Percentiles rank a stretch among this genome's conserved stretches.
These are phyloP conservation scores for Orchestes rusci DNA, from an alignment of 2,888 invertebrate species.

Conservation along the genomic window DNA sequence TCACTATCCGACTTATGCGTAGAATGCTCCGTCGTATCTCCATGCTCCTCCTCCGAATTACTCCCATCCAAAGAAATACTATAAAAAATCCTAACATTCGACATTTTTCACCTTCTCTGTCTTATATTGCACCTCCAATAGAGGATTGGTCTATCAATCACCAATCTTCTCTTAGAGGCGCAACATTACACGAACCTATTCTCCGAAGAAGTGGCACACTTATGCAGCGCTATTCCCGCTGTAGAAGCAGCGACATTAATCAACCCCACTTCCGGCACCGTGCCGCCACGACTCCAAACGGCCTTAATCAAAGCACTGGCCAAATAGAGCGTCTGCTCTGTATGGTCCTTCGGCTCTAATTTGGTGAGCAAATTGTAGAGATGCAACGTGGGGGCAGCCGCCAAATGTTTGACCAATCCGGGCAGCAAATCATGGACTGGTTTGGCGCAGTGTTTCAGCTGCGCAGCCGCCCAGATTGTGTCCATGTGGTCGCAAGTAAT, in stretches of 20 bases:
- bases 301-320: slow-evolving; percentile 86
- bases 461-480: slow-evolving; percentile 91
- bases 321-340: slow-evolving; percentile 86
- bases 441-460: slow-evolving; percentile 89
- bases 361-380: slow-evolving; percentile 79
- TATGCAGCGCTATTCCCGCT: slow-evolving; percentile 47
- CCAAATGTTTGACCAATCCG: slow-evolving; percentile 82
- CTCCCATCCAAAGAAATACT: slow-evolving; percentile 75
- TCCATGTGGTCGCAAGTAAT: slow-evolving; percentile 88
- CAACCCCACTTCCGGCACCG: slow-evolving; percentile 42
- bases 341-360: slow-evolving; percentile 85
- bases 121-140: too few species aligned
- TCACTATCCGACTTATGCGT: slow-evolving; percentile 48
- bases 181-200: slow-evolving; percentile 42
- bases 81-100: slow-evolving; percentile 2
- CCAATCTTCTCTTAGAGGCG: too few species aligned
- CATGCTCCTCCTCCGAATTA: slow-evolving; percentile 71
- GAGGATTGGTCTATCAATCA: too few species aligned
- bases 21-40: slow-evolving; percentile 53
- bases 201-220: slow-evolving; percentile 63
- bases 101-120: too few species aligned
- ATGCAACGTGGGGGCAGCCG: slow-evolving; percentile 82
- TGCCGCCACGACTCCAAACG: slow-evolving; percentile 76
- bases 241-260: slow-evolving; percentile 42
- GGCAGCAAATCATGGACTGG: slow-evolving; percentile 88